Base-by-base conservation (phyloP, 1,140 invertebrate genomes). In the Aricia agestis region DNA sequence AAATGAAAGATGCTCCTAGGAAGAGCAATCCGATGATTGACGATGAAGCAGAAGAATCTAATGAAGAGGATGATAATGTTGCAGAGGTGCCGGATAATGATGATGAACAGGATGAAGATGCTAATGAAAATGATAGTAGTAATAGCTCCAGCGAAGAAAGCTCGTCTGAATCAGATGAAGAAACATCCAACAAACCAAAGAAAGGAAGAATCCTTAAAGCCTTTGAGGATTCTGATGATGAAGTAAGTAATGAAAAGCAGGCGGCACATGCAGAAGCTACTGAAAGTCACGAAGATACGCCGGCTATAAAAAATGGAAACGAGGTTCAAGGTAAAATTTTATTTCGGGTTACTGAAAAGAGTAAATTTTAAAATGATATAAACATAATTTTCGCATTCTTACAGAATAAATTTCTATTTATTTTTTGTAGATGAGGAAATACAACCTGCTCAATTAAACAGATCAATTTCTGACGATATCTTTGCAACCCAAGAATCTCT, bases 31-130 rank as follows among this genome's bases (percentile, higher is more conserved):
- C 82, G 6, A 82, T 90, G 81, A 71, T 91, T 76, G 91, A 89
- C 72, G 87, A 92, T 74, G 89, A 92, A 76, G 89, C 92, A 67
- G 92, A 92, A 72, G 92, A 91, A 73, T 91, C 90, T 36, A 91
- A 86, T 61, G 82, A 83, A 65, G 81, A 82, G 58, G 74, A 81
- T 66, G 73, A 77, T 32, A 74, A 85, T 70, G 73, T 68, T 72
- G 76, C 68, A 68, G 67, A 86, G 6, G 80, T 84, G 71, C 77
- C 78, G 69, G 74, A 83, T 70, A 79, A 82, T 63, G 78, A 90
- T 32, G n/a, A n/a, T 10, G 71, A 85, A 69, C 36, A 36, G 36
- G 70, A 87, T 10, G 83, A 87, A 72, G 79, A 83, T 69, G 77
- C 86, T 69, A 79, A 87, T 70, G 80, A 84, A 32, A 86, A 91